Base-by-base conservation (phyloP, 2,888 invertebrate species). In the Cantharis flavilabris region DNA sequence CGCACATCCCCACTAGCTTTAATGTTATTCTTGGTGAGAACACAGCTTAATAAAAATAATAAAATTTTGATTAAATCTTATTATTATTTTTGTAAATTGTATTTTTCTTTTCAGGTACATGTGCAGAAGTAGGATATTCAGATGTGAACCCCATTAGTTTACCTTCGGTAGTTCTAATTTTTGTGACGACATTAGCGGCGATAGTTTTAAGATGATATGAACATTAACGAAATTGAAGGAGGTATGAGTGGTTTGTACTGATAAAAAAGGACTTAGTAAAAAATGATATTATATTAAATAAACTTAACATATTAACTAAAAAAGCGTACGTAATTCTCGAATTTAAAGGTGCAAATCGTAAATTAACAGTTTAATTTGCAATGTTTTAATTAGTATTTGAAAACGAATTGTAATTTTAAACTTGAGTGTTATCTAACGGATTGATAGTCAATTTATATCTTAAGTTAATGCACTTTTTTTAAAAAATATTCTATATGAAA, bases 121-220 rank as follows among this genome's bases (percentile, higher is more conserved):
- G 81, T 70, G 81, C 80, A 28, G 81, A 81, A 75, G 18, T 73
- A 63, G 78, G 76, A 73, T 71, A 64, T n/a, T 62, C 76, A 14
- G 73, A 71, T 70, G 69, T 65, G 7, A 76, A 76, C 23, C 20
- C 73, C 10, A 20, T 64, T 71, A 30, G 69, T 11, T 18, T 69
- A 62, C 78, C 78, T 9, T 78, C 78, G 28, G 20, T 69, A 7
- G 63, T 72, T 11, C 14, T 76, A 13, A 71, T 64, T 11, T 23
- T 73, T 30, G 26, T 78, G 65, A 71, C 71, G 30, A 11, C 71
- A 20, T 16, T 76, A 11, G n/a, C 33, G 30, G 63, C 33, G 18
- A 23, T 14, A n/a, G 63, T 64, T 64, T 72, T 74, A 70, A 78
- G 78, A 76, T 78, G 78, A 78, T 78, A 69, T 75, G 69, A 16